Percentiles rank a stretch among this genome's conserved stretches.
Evolutionary conservation across 2,113 vertebrate species (phyloP).

Genomic region (Myodes glareolus): DNA sequence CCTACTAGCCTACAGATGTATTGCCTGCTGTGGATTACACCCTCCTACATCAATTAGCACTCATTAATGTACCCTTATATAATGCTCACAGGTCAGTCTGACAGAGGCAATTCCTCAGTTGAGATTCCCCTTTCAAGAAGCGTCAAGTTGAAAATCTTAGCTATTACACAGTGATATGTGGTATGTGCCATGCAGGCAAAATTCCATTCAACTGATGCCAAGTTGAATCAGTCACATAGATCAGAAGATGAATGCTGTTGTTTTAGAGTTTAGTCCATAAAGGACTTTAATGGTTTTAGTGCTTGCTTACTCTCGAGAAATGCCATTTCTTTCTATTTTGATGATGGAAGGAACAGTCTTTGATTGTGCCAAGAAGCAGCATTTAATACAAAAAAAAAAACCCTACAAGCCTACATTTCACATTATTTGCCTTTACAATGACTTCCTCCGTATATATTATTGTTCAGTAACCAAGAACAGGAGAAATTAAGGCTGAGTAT

Average conservation of each 20-base stretch:
- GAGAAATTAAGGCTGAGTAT: conserved; percentile 44
- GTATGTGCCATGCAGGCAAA: not conserved
- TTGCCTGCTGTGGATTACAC: not conserved
- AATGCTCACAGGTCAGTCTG: not conserved
- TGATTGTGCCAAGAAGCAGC: conserved; percentile 45
- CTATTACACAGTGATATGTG: not conserved
- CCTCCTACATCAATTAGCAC: not conserved
- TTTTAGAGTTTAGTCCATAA: not conserved
- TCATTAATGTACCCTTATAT: too few species aligned
- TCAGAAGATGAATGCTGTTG: not conserved
- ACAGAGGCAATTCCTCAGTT: not conserved
- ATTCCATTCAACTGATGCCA: not conserved
- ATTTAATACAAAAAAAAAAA: conserved; percentile 53
- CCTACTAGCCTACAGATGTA: too few species aligned
- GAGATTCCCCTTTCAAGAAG: not conserved
- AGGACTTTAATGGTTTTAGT: not conserved
- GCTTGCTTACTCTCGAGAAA: not conserved
- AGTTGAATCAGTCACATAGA: not conserved
- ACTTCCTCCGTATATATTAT: conserved; percentile 50
- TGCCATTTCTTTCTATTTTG: not conserved
- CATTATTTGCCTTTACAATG: conserved; percentile 58
- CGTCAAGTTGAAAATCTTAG: not conserved
- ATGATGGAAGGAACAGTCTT: conserved; percentile 24
- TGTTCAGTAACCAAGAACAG: not conserved
- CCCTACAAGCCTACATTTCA: conserved; percentile 59